Conservation (phyloP, 2,888 invertebrate species). For the Morpho helenor region DNA sequence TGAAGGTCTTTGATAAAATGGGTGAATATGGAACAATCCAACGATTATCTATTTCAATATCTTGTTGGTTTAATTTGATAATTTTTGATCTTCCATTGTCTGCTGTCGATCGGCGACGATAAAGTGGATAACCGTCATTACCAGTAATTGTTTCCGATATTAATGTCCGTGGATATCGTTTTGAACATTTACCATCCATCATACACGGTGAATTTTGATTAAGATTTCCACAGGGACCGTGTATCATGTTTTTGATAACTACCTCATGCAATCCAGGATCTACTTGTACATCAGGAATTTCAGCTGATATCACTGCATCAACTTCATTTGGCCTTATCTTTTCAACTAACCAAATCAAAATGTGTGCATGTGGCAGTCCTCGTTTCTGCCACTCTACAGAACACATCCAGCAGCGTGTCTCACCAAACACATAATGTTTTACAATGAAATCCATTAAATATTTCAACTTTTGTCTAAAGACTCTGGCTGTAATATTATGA, state of each 20-base stretch:
- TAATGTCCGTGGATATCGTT: conserved; percentile 22
- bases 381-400: conserved; percentile 30
- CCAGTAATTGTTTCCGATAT: conserved; percentile 24
- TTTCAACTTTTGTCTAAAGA: conserved; percentile 29
- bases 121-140: conserved; percentile 28
- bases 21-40: conserved; percentile 35
- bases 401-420: conserved; percentile 29
- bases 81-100: conserved; percentile 30
- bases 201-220: conserved; percentile 25
- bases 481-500: conserved; percentile 35
- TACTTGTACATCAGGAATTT: conserved; percentile 23
- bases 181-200: conserved; percentile 24
- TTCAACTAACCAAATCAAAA: conserved; percentile 24
- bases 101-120: conserved; percentile 30
- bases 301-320: conserved; percentile 29
- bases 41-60: conserved; percentile 26
- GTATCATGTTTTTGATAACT: conserved; percentile 26
- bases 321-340: conserved; percentile 2
- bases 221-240: conserved; percentile 28
- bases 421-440: conserved; percentile 28
- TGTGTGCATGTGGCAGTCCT: conserved; percentile 27
- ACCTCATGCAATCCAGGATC: conserved; percentile 25
- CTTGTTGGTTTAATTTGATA: conserved; percentile 20
- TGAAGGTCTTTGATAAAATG: conserved; percentile 31
- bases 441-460: conserved; percentile 27